A percentile compares a stretch with the other conserved stretches of the same genome.
Evolutionary conservation across 2,113 vertebrate species (phyloP).

Genomic region (Melanotaenia duboulayi): DNA sequence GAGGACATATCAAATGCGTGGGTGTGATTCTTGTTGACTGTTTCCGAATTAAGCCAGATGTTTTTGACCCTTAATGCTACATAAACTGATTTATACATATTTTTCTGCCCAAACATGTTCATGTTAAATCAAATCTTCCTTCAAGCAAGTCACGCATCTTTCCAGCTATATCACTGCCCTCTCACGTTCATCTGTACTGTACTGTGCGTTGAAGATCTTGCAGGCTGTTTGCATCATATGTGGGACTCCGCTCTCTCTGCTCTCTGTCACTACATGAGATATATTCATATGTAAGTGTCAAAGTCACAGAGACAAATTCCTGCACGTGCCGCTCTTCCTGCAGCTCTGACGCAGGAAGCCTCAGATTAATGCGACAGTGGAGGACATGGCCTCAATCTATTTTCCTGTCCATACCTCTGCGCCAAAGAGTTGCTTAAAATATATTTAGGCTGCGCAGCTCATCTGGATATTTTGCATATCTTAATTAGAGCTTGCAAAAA

Average conservation of each 20-base stretch:
- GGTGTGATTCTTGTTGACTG: background rate
- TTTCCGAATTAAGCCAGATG: background rate
- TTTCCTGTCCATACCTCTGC: conserved; percentile 7
- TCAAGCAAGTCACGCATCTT: background rate
- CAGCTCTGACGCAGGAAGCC: conserved; percentile 1
- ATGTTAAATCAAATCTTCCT: background rate
- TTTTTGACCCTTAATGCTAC: background rate
- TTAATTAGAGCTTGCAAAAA: conserved; percentile 68
- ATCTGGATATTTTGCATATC: conserved; percentile 65
- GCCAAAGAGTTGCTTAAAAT: background rate
- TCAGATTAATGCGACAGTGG: conserved; percentile 2
- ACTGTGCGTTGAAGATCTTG: conserved; percentile 15
- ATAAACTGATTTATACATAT: background rate
- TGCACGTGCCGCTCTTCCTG: conserved; percentile 33
- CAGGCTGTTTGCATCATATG: conserved; percentile 39
- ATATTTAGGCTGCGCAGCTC: conserved; percentile 31
- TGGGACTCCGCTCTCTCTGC: conserved; percentile 22
- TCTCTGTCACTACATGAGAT: conserved; percentile 15
- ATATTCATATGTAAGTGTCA: conserved; percentile 11
- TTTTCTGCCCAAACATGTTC: background rate
- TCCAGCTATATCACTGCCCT: background rate
- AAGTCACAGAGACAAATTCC: conserved; percentile 34
- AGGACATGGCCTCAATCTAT: conserved; percentile 33
- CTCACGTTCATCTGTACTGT: background rate
- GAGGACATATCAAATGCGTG: background rate